Evolutionary conservation across 2,888 invertebrate genomes (phyloP), one percentile per base, ranked within the genome.

Genomic region (Creontiades dilutus): DNA sequence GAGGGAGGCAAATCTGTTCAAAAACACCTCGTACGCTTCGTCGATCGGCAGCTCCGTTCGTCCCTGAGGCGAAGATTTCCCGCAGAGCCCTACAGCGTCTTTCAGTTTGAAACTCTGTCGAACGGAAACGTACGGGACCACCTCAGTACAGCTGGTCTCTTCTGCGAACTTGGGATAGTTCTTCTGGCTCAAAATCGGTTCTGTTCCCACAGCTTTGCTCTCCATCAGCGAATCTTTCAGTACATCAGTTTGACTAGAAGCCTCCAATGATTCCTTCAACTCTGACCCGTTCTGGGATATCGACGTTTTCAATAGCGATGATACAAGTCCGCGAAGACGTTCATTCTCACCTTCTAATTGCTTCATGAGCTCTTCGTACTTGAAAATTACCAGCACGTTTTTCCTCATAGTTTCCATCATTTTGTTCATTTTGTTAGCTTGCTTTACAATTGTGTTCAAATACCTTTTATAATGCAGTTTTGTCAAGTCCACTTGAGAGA

Each of bases 361-460:
- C 23, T 16, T 19, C 82, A 82, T 52, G 19, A 82, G 13, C 52
- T 82, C 82, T 47, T 82, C 82, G 27, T 82, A 82, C 23, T 82
- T 82, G n/a, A 82, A 13, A 14, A 82, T 82, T 16, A 82, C 52
- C 28, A 82, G 82, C 37, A 82, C 13, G 47, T 82, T 82, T 23
- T 82, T 82, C 48, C 55, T 47, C 52, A 27, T 52, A 23, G 55
- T 28, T 27, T 82, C 9, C 52, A 27, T 23, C 82, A 82, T 82
- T 19, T 55, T 14, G 52, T 82, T 23, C 48, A 82, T 82, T 23
- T 82, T 82, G 27, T 19, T 52, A 2, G 27, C 28, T 27, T 82
- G 82, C 27, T 82, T 55, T 9, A 82, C 23, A 19, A 82, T 82
- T 3, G 28, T 52, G 23, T 82, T 52, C 48, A 48, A 48, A 82